Evolutionary conservation across 2,113 vertebrate species (phyloP).

Genomic region (Otocyon megalotis): DNA sequence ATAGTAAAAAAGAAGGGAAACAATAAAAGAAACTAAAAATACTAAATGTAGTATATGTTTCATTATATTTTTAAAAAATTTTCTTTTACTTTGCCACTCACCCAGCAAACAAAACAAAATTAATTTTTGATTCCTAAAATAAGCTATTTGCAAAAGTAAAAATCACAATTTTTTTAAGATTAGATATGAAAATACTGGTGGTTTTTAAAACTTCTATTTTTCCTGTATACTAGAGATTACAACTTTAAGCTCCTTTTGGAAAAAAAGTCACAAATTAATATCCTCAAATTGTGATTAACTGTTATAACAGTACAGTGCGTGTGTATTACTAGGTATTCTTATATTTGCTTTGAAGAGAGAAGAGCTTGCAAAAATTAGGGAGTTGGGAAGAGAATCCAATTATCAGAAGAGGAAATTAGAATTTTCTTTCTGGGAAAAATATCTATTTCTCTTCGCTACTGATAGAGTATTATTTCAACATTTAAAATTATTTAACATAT

Average conservation of each 20-base stretch:
- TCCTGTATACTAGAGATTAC: not conserved
- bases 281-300: not conserved
- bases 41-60: not conserved
- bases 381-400: not conserved
- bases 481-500: not conserved
- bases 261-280: not conserved
- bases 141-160: not conserved
- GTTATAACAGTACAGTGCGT: not conserved
- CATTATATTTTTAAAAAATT: not conserved
- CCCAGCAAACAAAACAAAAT: not conserved
- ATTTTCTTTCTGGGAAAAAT: not conserved
- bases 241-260: not conserved
- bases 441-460: not conserved
- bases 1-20: not conserved
- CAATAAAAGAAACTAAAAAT: slow-evolving; percentile 11
- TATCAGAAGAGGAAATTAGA: not conserved
- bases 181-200: not conserved
- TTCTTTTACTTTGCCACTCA: not conserved
- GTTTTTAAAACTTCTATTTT: not conserved
- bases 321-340: not conserved
- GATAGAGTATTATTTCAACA: not conserved
- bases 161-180: not conserved
- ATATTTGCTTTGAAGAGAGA: not conserved
- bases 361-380: not conserved
- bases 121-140: not conserved